A percentile compares a stretch with the other conserved stretches of the same genome.
Evolutionary conservation across 2,113 vertebrate species (phyloP).

Genomic region (Antechinus flavipes): DNA sequence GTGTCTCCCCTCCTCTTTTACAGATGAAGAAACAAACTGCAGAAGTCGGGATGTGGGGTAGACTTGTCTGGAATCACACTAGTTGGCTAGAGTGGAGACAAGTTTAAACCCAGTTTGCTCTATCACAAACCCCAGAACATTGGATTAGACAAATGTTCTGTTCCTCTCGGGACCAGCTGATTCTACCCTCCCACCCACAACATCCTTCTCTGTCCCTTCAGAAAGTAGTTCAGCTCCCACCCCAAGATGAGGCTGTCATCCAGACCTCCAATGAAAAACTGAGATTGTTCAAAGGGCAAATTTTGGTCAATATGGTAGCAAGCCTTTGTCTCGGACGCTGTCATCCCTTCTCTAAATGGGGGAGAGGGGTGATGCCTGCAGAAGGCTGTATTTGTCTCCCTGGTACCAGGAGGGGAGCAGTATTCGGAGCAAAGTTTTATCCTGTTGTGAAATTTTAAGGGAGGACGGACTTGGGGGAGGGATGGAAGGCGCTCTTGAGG

Average conservation of each 20-base stretch:
- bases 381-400: not conserved
- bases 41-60: not conserved
- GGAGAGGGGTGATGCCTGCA: no score
- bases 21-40: not conserved
- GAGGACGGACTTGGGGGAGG: not conserved
- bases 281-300: not conserved
- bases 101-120: not conserved
- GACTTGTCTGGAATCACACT: not conserved
- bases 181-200: not conserved
- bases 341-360: not conserved
- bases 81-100: not conserved
- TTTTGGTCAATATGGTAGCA: not conserved
- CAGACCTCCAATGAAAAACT: not conserved
- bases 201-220: not conserved
- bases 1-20: not conserved
- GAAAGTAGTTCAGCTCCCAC: not conserved
- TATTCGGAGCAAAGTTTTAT: not conserved
- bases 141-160: not conserved
- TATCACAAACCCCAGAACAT: not conserved
- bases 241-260: not conserved
- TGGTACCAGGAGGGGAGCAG: not conserved
- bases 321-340: not conserved
- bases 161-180: not conserved
- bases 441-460: not conserved
- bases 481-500: not conserved